Percentiles rank a stretch among this genome's conserved stretches.
Evolutionary conservation across 2,888 invertebrate genomes (phyloP).

Genomic region (Melitaea athalia): DNA sequence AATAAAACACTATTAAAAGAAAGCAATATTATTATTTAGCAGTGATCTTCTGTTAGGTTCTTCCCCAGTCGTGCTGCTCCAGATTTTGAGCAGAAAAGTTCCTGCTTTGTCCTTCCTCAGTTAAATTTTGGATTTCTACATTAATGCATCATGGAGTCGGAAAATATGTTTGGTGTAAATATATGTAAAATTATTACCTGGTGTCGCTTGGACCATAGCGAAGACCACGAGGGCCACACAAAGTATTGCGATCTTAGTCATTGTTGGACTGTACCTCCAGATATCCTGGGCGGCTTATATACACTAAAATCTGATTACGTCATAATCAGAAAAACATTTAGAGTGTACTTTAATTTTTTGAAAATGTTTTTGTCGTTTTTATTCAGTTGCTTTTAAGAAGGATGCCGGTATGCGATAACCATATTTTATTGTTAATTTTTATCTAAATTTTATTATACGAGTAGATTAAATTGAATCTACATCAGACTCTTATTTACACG

Average conservation of each 20-base stretch:
- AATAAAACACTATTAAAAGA: too few species aligned
- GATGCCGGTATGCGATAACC: not conserved
- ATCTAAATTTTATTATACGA: too few species aligned
- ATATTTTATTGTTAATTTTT: not conserved
- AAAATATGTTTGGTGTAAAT: not conserved
- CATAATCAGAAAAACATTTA: conserved; percentile 58
- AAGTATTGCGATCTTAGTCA: conserved; percentile 64
- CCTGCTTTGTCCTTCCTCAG: too few species aligned
- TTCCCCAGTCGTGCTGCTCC: too few species aligned
- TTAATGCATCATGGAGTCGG: too few species aligned
- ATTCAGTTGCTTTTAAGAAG: conserved; percentile 7
- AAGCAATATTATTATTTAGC: too few species aligned
- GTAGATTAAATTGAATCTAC: too few species aligned
- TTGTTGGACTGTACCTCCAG: conserved; percentile 51
- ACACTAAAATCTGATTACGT: conserved; percentile 54
- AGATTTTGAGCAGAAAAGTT: too few species aligned
- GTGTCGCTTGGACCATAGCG: conserved; percentile 60
- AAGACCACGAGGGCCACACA: conserved; percentile 63
- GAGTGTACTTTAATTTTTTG: conserved; percentile 64
- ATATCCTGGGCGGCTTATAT: conserved; percentile 54
- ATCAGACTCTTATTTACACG: too few species aligned
- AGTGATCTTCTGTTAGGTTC: too few species aligned
- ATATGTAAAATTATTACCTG: conserved; percentile 53
- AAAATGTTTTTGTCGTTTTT: conserved; percentile 36
- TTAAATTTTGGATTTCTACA: too few species aligned